Conservation (phyloP, 2,797 vertebrate species). For the Paedocypris micromegethes region DNA sequence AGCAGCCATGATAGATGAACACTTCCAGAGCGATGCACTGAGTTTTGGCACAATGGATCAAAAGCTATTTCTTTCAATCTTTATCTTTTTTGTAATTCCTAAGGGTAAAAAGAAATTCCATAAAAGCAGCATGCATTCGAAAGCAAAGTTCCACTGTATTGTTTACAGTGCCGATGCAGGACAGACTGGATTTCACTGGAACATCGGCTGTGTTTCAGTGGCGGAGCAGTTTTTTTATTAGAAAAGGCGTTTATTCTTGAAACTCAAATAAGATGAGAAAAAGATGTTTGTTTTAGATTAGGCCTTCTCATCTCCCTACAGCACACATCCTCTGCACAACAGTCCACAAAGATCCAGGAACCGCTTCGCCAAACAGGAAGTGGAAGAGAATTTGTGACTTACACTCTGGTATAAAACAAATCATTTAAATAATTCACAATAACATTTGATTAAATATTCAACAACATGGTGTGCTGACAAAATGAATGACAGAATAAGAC, state of each 20-base stretch:
- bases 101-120: neutral
- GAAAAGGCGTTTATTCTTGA: conserved; percentile 34
- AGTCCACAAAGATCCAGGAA: conserved; percentile 33
- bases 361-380: conserved; percentile 32
- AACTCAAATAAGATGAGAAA: conserved; percentile 29
- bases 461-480: too few relatives aligned
- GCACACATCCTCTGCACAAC: conserved; percentile 30
- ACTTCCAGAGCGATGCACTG: conserved; percentile 38
- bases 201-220: conserved; percentile 9
- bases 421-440: neutral
- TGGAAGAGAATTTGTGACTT: conserved; percentile 21
- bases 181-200: neutral
- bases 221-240: conserved; percentile 1
- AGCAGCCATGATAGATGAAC: conserved; percentile 38
- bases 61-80: conserved; percentile 5
- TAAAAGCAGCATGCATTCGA: neutral
- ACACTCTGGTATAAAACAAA: conserved; percentile 4
- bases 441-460: too few relatives aligned
- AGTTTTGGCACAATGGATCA: conserved; percentile 24
- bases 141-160: too few relatives aligned
- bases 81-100: neutral
- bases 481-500: conserved; percentile 8
- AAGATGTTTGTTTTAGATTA: conserved; percentile 39
- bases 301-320: conserved; percentile 16
- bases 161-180: neutral